phyloP scores from a whole-genome alignment of 2,113 vertebrate genomes.

The Argyrosomus japonicus region DNA sequence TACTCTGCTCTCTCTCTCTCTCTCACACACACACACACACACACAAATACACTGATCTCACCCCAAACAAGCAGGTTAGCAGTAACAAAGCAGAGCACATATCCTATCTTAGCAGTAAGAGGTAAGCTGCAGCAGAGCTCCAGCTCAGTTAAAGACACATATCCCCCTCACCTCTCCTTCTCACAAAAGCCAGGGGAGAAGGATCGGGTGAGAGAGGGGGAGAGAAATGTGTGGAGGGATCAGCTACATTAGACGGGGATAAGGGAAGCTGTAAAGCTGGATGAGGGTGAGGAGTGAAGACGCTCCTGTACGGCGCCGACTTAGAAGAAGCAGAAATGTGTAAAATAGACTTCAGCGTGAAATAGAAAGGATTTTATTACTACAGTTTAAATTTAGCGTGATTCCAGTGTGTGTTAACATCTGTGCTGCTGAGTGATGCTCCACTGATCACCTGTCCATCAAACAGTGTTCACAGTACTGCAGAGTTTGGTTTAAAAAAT shows the following conservation, averaged over 20 bases:
- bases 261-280: constrained; percentile 72
- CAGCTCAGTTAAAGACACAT: constrained; percentile 74
- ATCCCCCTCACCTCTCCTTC: constrained; percentile 60
- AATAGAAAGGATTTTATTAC: constrained; percentile 12
- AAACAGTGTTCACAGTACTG: background rate
- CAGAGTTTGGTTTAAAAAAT: background rate
- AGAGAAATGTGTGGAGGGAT: constrained; percentile 52
- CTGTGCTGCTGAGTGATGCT: background rate
- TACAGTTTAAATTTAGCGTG: background rate
- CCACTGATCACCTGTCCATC: constrained; percentile 4
- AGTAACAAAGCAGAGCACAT: constrained; percentile 76
- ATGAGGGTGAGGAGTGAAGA: constrained; percentile 55
- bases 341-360: constrained; percentile 8
- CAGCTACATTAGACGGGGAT: constrained; percentile 71
- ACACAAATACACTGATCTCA: constrained; percentile 65
- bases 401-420: background rate
- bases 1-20: constrained; percentile 46
- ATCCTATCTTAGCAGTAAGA: constrained; percentile 76
- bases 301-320: constrained; percentile 24
- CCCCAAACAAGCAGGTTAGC: constrained; percentile 80
- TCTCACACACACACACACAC: constrained; percentile 46
- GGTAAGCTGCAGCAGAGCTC: constrained; percentile 74
- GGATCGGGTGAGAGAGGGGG: constrained; percentile 35
- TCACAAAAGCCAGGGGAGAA: constrained; percentile 56
- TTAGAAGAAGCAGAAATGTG: constrained; percentile 44